phyloP scores from a whole-genome alignment of 2,113 vertebrate genomes.

The Pygoscelis adeliae region DNA sequence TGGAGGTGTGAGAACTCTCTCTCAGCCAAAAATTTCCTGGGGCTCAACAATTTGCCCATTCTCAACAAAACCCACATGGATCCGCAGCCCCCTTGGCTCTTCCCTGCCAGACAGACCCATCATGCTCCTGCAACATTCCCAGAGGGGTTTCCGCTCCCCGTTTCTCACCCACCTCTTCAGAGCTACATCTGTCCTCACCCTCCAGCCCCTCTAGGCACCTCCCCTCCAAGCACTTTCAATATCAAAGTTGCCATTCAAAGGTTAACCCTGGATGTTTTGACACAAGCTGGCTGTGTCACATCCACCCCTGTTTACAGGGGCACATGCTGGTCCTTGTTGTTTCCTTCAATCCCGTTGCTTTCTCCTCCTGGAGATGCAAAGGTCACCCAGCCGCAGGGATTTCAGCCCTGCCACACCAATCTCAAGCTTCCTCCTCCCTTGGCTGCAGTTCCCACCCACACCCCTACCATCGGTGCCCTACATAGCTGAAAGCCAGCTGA shows the following conservation, averaged over 20 bases:
- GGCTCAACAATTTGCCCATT: neutral
- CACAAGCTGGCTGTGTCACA: neutral
- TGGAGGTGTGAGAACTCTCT: neutral
- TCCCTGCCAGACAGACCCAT: neutral
- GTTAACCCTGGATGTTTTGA: neutral
- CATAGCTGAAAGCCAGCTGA: neutral
- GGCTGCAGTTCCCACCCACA: neutral
- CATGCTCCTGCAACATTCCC: neutral
- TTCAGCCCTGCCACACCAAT: neutral
- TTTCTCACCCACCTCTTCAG: neutral
- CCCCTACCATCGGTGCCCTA: neutral
- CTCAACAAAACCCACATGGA: neutral
- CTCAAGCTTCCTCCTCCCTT: neutral
- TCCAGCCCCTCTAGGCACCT: neutral
- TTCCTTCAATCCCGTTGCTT: neutral
- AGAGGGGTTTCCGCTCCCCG: fast-evolving
- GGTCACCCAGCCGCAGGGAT: fast-evolving
- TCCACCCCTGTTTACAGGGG: neutral
- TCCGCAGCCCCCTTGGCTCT: neutral
- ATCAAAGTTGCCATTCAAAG: neutral
- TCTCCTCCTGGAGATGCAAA: neutral
- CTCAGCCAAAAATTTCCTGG: neutral
- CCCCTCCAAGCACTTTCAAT: neutral
- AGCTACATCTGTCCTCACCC: neutral
- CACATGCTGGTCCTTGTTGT: neutral